Conservation (phyloP, 2,797 vertebrate species). For the Somateria mollissima region DNA sequence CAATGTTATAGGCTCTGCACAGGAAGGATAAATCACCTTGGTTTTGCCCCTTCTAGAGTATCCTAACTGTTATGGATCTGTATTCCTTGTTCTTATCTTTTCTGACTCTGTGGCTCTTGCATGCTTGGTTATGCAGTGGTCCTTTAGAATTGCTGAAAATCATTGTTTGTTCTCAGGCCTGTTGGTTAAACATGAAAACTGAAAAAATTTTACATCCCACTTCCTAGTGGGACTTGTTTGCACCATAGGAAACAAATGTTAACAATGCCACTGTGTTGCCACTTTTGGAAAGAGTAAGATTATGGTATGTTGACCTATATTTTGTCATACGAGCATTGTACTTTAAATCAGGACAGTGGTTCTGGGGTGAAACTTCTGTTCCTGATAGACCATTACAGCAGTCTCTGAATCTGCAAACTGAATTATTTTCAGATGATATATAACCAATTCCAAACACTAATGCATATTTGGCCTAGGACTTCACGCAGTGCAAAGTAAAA, state of each 20-base stretch:
- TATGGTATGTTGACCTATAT: neutral
- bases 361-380: neutral
- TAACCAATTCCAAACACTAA: neutral
- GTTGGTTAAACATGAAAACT: neutral
- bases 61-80: neutral
- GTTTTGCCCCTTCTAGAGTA: neutral
- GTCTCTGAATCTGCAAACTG: neutral
- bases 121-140: neutral
- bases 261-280: neutral
- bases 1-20: neutral
- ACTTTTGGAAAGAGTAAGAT: neutral
- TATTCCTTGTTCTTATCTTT: neutral
- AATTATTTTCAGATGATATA: neutral
- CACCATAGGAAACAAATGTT: neutral
- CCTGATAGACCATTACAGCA: neutral
- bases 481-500: neutral
- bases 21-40: neutral
- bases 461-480: neutral
- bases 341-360: neutral
- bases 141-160: neutral
- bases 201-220: neutral
- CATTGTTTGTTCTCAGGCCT: neutral
- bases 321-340: neutral
- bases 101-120: neutral
- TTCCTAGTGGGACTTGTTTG: neutral